Percentiles rank a stretch among this genome's conserved stretches.
Evolutionary conservation across 2,797 vertebrate genomes (phyloP).

Genomic region (Benthosema pterotum): DNA sequence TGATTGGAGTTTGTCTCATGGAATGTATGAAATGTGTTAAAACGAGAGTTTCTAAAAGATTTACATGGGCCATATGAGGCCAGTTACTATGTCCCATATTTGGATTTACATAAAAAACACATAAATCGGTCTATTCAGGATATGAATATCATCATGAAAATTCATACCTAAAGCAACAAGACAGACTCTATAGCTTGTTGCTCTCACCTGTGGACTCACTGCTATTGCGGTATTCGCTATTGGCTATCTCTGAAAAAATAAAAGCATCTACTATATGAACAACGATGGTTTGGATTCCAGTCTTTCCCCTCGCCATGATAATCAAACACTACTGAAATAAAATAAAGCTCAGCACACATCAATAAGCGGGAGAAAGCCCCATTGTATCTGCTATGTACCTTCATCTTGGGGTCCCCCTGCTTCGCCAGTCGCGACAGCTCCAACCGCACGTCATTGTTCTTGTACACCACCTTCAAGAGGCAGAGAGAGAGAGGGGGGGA

Average conservation of each 20-base stretch:
- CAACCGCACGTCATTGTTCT: slow-evolving; percentile 97
- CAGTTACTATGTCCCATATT: too few species aligned
- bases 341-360: too few species aligned
- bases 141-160: slow-evolving; percentile 20
- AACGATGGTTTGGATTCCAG: too few species aligned
- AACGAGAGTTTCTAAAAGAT: too few species aligned
- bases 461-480: slow-evolving; percentile 91
- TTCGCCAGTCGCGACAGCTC: slow-evolving; percentile 97
- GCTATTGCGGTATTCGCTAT: slow-evolving; percentile 47
- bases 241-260: slow-evolving; percentile 39
- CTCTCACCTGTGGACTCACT: slow-evolving; percentile 37
- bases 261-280: not conserved
- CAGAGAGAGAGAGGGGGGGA: slow-evolving; percentile 20
- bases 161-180: slow-evolving; percentile 12
- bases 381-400: slow-evolving; percentile 65
- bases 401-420: slow-evolving; percentile 97
- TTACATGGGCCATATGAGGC: too few species aligned
- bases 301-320: slow-evolving; percentile 18
- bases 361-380: slow-evolving; percentile 16
- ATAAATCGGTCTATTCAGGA: not conserved
- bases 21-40: slow-evolving; percentile 16
- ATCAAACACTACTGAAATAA: too few species aligned
- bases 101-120: too few species aligned
- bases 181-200: slow-evolving; percentile 25
- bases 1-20: slow-evolving; percentile 25